Conservation (phyloP, 2,113 vertebrate genomes). For the Enhydra lutris region DNA sequence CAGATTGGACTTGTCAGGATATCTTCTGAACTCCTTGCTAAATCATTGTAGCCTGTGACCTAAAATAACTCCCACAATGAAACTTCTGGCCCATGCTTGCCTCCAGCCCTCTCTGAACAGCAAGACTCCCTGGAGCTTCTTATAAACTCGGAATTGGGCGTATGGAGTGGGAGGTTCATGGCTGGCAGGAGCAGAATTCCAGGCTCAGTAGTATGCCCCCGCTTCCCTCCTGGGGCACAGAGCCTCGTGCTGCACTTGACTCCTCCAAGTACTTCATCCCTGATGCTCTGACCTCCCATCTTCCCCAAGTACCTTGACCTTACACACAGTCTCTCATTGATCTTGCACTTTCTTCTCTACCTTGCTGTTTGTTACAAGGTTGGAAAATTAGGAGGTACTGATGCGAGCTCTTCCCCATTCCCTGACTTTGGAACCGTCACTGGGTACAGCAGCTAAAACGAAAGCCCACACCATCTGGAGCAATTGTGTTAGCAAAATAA, state of each 20-base stretch:
- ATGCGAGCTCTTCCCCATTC: background rate
- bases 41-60: background rate
- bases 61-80: slow-evolving; percentile 14
- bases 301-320: background rate
- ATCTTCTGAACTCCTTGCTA: slow-evolving; percentile 37
- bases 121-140: background rate
- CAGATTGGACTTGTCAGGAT: slow-evolving; percentile 22
- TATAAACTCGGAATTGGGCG: background rate
- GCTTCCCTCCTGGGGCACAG: background rate
- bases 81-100: background rate
- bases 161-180: background rate
- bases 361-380: background rate
- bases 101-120: background rate
- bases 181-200: background rate
- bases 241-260: background rate
- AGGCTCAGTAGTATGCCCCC: background rate
- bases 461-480: background rate
- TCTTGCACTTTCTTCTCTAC: background rate
- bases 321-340: background rate
- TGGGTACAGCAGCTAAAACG: background rate
- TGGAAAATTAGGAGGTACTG: background rate
- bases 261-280: background rate
- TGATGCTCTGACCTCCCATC: background rate
- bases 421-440: background rate
- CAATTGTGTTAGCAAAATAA: background rate